Conservation (phyloP, 2,888 invertebrate genomes). For the Trichogramma dendrolimi region DNA sequence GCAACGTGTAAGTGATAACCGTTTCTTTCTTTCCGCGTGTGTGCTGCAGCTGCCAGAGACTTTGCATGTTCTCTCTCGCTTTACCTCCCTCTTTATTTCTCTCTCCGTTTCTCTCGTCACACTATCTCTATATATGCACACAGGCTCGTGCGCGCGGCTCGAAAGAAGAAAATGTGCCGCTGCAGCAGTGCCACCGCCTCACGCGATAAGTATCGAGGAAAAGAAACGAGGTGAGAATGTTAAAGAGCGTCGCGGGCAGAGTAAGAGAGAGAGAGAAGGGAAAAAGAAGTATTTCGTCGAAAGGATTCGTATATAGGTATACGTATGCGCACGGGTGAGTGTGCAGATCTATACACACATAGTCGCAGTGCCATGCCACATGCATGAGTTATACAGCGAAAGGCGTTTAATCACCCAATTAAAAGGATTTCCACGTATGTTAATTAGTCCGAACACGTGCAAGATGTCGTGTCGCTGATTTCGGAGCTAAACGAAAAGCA, state of each 20-base stretch:
- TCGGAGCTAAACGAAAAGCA: conserved; percentile 10
- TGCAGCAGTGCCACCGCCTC: background rate
- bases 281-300: conserved; percentile 27
- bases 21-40: background rate
- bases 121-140: too few species aligned
- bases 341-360: background rate
- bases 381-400: conserved; percentile 4
- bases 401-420: conserved; percentile 44
- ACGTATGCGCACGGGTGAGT: too few species aligned
- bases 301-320: background rate
- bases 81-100: too few species aligned
- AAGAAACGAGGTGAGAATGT: conserved; percentile 8
- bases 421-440: conserved; percentile 46
- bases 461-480: conserved; percentile 35
- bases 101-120: too few species aligned
- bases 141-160: conserved; percentile 1
- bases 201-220: background rate
- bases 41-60: too few species aligned
- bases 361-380: too few species aligned
- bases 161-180: conserved; percentile 9
- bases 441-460: conserved; percentile 47
- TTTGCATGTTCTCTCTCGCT: too few species aligned
- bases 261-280: conserved; percentile 16
- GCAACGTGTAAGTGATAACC: conserved; percentile 23
- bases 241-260: background rate